Base-by-base conservation (phyloP, 2,797 vertebrate genomes). In the Crypturellus tataupa region DNA sequence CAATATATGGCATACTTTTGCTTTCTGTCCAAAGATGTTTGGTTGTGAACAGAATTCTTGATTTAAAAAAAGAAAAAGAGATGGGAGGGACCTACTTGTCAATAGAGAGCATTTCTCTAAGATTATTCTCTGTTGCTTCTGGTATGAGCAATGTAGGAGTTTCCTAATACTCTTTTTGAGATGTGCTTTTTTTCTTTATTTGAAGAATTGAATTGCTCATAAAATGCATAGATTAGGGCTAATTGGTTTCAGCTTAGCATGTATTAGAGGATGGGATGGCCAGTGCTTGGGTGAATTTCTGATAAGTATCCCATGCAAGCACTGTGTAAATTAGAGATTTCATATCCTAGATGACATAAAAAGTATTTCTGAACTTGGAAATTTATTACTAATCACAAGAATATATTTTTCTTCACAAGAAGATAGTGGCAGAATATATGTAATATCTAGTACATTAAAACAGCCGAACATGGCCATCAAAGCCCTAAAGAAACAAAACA, bases 91-190 rank as follows among this genome's bases (percentile, higher is more conserved):
- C 46, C 58, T 65, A 63, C 33, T 86, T 35, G 44, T 71, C 65
- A 69, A 88, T 31, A 1, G 4, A 55, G 40, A 79, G 3, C 21
- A 72, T 65, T 81, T 76, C 4, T 56, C 35, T 85, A 47, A 23
- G 10, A 47, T 10, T 47, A 47, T 47, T 47, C 46, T 47, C 46
- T 47, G 9, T 21, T 47, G 46, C 3, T 83, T 93, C 9, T 51
- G 17, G 5, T 69, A 71, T 46, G 27, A 25, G 37, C 37, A 49
- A 16, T 58, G 25, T 33, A 15, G 37, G 53, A 1, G 7, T 25
- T 88, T 89, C 70, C 63, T 90, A 35, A 65, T 67, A 39, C 20
- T 79, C 33, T 86, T 87, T 18, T 42, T 77, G n/a, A 51, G 56
- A 44, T 40, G 42, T 1, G 0, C 0, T 8, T n/a, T 49, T 55